Conservation (phyloP, 2,797 vertebrate species). For the Megalops cyprinoides region DNA sequence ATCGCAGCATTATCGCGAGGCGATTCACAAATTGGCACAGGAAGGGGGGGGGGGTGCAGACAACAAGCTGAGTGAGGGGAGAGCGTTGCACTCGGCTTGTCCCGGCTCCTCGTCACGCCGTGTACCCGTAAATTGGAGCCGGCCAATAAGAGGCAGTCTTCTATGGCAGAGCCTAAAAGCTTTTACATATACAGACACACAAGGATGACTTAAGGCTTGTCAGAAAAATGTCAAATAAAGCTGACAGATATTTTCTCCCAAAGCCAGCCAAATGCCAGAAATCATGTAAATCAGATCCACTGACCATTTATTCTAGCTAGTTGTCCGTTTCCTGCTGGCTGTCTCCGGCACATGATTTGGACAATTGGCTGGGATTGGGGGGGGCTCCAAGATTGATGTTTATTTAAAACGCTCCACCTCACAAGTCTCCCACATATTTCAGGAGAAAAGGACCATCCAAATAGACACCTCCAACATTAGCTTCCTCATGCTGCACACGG, state of each 20-base stretch:
- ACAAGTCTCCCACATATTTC: slow-evolving; percentile 69
- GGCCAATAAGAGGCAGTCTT: slow-evolving; percentile 37
- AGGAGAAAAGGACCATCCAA: slow-evolving; percentile 63
- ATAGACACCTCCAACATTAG: slow-evolving; percentile 68
- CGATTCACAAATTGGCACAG: slow-evolving; percentile 73
- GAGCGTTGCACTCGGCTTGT: slow-evolving; percentile 39
- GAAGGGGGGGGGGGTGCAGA: slow-evolving; percentile 50
- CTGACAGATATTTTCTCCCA: slow-evolving; percentile 74
- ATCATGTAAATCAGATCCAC: slow-evolving; percentile 74
- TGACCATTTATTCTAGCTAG: slow-evolving; percentile 67
- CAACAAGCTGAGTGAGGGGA: slow-evolving; percentile 55
- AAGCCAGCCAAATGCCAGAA: slow-evolving; percentile 74
- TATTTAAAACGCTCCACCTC: slow-evolving; percentile 68
- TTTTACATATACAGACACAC: slow-evolving; percentile 72
- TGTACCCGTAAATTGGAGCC: slow-evolving; percentile 65
- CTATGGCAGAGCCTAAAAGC: slow-evolving; percentile 59
- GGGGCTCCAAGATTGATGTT: slow-evolving; percentile 74
- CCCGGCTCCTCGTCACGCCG: slow-evolving; percentile 48
- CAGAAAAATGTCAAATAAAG: slow-evolving; percentile 78
- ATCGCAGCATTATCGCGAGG: slow-evolving; percentile 71
- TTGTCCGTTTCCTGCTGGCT: slow-evolving; percentile 74
- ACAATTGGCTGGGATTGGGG: slow-evolving; percentile 67
- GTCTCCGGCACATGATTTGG: slow-evolving; percentile 69
- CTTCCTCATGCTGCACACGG: slow-evolving; percentile 54
- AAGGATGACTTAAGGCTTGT: slow-evolving; percentile 77